Evolutionary conservation across 2,888 invertebrate species (phyloP), one percentile per base, ranked within the genome.

Genomic region (Stictocephala bisonia): DNA sequence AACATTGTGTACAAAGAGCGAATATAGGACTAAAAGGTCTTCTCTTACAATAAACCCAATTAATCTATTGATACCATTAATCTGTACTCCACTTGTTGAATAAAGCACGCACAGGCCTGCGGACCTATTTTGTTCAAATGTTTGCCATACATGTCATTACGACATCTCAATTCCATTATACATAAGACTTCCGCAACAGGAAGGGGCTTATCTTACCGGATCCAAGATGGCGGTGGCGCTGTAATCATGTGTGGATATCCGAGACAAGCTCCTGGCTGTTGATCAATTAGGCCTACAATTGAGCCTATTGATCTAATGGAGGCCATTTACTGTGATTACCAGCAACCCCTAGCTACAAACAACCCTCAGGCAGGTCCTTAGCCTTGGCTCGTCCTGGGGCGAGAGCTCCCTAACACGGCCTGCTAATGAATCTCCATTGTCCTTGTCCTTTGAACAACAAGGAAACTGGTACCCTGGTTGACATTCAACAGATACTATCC

Each of bases 241-340:
- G 6, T 31, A 29, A 56, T 56, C 56, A 56, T n/a, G 56, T 29
- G 31, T 3, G 56, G 56, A 56, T 56, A 56, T 56, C 56, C 31
- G 56, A 56, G 29, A 15, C 51, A 7, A 31, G 56, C 31, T 20
- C n/a, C n/a, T n/a, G n/a, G 31, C 56, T 56, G 56, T 56, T 31
- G 56, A 56, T 56, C 56, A 56, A 56, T 56, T 56, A 56, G 56
- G 56, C 4, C 51, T 56, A 56, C 56, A 56, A 56, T 56, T 56
- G 56, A 56, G 56, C 56, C 56, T 31, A 56, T 56, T 56, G 56
- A 56, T 56, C 29, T 56, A 56, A 56, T 56, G 56, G 56, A 31
- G 31, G 56, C 56, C 56, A 56, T 56, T 56, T 56, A 31, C 56
- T 31, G 56, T 56, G 56, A 56, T 56, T 56, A 56, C 31, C 29